These are phyloP conservation scores for Diorhabda carinulata DNA, from an alignment of 1,140 invertebrate genomes.

Conservation along the genomic window DNA sequence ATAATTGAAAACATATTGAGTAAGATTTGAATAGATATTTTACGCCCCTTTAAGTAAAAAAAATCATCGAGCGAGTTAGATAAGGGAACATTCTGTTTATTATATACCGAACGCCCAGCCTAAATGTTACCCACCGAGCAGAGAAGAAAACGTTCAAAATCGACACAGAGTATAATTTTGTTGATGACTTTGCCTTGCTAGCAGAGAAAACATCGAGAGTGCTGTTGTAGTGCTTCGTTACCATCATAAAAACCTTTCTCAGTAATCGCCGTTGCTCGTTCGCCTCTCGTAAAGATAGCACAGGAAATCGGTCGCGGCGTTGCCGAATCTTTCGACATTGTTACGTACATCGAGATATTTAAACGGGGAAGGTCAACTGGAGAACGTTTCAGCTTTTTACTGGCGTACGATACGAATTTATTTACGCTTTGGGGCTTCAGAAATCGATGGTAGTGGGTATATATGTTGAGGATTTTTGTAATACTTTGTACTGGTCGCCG, in stretches of 20 bases:
- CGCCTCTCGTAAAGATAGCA: slow-evolving; percentile 17
- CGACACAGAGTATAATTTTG: slow-evolving; percentile 33
- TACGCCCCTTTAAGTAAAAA: not conserved
- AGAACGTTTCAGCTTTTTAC: slow-evolving; percentile 9
- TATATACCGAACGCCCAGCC: not conserved
- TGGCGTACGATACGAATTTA: slow-evolving; percentile 5
- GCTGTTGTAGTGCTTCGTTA: slow-evolving; percentile 12
- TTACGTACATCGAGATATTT: not conserved
- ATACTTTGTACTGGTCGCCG: slow-evolving; percentile 4
- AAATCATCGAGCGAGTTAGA: not conserved
- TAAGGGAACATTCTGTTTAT: not conserved
- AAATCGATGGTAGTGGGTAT: slow-evolving; percentile 11
- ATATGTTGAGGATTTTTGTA: not conserved
- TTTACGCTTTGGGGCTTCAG: slow-evolving; percentile 12
- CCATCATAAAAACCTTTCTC: slow-evolving; percentile 21
- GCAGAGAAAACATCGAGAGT: slow-evolving; percentile 15
- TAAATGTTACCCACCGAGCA: not conserved
- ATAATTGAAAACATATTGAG: not conserved
- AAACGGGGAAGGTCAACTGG: slow-evolving; percentile 5
- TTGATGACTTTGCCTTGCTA: slow-evolving; percentile 26
- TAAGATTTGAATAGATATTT: not conserved
- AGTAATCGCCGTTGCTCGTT: slow-evolving; percentile 10
- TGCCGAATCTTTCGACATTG: slow-evolving; percentile 11
- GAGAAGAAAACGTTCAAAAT: not conserved
- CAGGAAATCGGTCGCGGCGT: slow-evolving; percentile 19